Evolutionary conservation across 2,113 vertebrate genomes (phyloP).

Genomic region (Stegostoma tigrinum): DNA sequence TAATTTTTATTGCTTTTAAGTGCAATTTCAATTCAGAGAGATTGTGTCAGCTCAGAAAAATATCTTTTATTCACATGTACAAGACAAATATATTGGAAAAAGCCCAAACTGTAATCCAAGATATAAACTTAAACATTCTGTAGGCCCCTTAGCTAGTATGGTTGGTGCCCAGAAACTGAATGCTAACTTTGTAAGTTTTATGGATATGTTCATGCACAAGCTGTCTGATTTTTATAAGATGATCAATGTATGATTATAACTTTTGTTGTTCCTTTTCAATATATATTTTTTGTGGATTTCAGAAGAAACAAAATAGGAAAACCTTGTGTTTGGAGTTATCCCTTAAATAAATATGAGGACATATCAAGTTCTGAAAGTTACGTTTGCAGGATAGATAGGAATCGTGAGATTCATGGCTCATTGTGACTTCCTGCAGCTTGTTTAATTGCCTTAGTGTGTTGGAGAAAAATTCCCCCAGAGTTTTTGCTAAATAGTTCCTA

Average conservation of each 20-base stretch:
- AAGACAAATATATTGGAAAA: neutral
- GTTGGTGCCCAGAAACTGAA: constrained; percentile 4
- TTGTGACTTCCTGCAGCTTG: constrained; percentile 17
- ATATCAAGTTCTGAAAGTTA: constrained; percentile 22
- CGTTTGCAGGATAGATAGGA: neutral
- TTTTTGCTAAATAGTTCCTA: constrained; percentile 1
- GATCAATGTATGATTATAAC: constrained; percentile 12
- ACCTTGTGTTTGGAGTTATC: constrained; percentile 16
- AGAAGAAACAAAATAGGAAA: neutral
- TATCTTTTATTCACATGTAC: neutral
- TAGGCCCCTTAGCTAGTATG: neutral
- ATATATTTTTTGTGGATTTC: neutral
- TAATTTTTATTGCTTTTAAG: neutral
- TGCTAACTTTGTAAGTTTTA: neutral
- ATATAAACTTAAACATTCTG: neutral
- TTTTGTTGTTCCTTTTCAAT: neutral
- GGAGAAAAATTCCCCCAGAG: constrained; percentile 4
- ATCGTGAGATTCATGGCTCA: constrained; percentile 1
- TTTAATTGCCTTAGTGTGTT: constrained; percentile 15
- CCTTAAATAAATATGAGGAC: constrained; percentile 14
- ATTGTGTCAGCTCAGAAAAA: neutral
- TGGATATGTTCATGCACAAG: neutral
- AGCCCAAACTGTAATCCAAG: neutral
- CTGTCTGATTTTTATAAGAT: neutral
- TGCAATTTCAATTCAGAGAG: neutral